Conservation (phyloP, 2,113 vertebrate genomes). For the Phodopus roborovskii region DNA sequence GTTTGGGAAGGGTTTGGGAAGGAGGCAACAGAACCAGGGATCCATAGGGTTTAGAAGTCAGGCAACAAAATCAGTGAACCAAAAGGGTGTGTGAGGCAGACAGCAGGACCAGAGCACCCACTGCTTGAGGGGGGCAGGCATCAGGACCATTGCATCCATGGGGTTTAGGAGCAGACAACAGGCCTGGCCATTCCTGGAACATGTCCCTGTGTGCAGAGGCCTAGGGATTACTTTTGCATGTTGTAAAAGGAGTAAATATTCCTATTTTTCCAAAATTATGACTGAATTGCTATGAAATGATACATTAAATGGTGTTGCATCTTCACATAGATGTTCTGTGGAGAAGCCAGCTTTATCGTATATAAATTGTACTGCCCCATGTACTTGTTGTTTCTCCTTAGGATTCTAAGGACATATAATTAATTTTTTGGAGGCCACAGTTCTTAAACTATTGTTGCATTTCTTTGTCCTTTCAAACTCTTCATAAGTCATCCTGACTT, state of each 20-base stretch:
- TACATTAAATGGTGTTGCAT: neutral
- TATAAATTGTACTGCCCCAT: neutral
- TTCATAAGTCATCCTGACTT: neutral
- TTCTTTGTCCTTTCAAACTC: neutral
- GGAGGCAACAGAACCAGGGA: neutral
- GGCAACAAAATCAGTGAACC: neutral
- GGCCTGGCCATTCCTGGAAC: neutral
- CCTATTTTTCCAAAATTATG: neutral
- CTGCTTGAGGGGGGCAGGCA: neutral
- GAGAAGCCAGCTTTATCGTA: neutral
- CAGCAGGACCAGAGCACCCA: neutral
- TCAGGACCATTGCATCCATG: too few relatives aligned
- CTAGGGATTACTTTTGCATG: neutral
- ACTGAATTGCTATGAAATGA: conserved; percentile 29
- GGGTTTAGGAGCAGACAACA: neutral
- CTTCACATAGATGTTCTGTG: neutral
- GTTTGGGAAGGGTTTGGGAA: neutral
- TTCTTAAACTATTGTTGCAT: neutral
- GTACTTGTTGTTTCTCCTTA: neutral
- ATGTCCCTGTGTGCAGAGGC: neutral
- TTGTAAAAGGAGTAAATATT: conserved; percentile 4
- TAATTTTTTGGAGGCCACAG: neutral
- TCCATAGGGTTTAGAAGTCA: neutral
- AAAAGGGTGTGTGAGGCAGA: neutral
- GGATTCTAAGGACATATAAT: neutral